Evolutionary conservation across 2,113 vertebrate species (phyloP).

Genomic region (Hemiprocne comata): DNA sequence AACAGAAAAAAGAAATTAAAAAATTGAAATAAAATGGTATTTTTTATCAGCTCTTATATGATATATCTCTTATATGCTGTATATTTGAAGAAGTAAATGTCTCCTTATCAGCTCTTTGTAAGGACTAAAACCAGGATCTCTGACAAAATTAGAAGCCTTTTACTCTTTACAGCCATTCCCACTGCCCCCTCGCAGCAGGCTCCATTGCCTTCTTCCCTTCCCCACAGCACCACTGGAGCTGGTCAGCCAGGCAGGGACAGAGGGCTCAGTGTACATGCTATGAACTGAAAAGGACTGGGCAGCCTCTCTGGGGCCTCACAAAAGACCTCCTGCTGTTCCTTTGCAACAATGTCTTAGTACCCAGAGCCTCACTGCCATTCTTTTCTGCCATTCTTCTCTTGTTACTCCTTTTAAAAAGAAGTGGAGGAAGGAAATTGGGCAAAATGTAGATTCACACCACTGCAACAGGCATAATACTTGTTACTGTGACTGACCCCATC

Average conservation of each 20-base stretch:
- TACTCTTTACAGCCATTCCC: not conserved
- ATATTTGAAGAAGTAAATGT: not conserved
- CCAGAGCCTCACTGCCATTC: fast-evolving
- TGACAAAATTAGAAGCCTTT: not conserved
- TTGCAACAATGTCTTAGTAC: not conserved
- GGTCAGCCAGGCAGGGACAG: not conserved
- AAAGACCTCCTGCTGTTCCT: not conserved
- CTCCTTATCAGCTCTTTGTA: not conserved
- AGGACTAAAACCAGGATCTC: not conserved
- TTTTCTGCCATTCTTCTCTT: not conserved
- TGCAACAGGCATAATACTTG: not conserved
- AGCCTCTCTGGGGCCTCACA: not conserved
- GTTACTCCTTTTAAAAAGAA: not conserved
- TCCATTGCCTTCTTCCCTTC: not conserved
- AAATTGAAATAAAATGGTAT: not conserved
- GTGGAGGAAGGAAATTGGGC: not conserved
- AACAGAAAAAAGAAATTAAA: not conserved
- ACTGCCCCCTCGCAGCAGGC: not conserved
- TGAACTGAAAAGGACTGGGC: not conserved
- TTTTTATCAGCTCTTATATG: not conserved
- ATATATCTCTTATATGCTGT: not conserved
- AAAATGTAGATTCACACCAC: not conserved
- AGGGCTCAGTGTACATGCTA: fast-evolving
- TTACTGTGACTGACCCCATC: not conserved
- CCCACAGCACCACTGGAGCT: not conserved